phyloP scores from a whole-genome alignment of 2,797 vertebrate species.

The Harpagifer antarcticus region DNA sequence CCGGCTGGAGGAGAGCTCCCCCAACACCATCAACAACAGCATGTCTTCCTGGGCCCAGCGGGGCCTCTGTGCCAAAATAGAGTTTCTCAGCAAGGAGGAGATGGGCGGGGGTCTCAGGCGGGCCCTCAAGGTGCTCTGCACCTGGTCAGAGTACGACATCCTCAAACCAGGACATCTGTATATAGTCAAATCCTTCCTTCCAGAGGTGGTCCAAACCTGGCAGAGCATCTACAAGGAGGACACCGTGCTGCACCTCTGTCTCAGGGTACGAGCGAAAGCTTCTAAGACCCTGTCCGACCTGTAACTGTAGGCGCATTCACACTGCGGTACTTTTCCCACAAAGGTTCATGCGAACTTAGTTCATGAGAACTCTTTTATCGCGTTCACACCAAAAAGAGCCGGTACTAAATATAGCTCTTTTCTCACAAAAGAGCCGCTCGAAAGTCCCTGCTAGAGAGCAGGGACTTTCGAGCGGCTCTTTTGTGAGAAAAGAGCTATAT shows the following conservation, averaged over 20 bases:
- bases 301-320: too few relatives aligned
- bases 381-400: too few relatives aligned
- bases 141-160: constrained; percentile 97
- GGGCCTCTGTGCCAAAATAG: constrained; percentile 97
- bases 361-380: too few relatives aligned
- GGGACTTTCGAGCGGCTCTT: too few relatives aligned
- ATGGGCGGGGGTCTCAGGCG: constrained; percentile 97
- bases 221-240: constrained; percentile 97
- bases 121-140: constrained; percentile 97
- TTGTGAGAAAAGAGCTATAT: too few relatives aligned
- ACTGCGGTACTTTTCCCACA: too few relatives aligned
- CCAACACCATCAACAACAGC: constrained; percentile 97
- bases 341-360: too few relatives aligned
- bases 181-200: constrained; percentile 98
- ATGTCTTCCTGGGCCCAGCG: constrained; percentile 99
- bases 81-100: constrained; percentile 98
- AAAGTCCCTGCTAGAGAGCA: too few relatives aligned
- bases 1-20: constrained; percentile 97
- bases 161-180: constrained; percentile 97
- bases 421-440: too few relatives aligned
- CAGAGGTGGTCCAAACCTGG: constrained; percentile 97
- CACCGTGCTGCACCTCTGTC: constrained; percentile 97
- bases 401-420: too few relatives aligned
- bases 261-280: constrained; percentile 87
- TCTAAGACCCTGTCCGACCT: neutral